Evolutionary conservation across 2,888 invertebrate genomes (phyloP).

Genomic region (Macrosiphum euphorbiae): DNA sequence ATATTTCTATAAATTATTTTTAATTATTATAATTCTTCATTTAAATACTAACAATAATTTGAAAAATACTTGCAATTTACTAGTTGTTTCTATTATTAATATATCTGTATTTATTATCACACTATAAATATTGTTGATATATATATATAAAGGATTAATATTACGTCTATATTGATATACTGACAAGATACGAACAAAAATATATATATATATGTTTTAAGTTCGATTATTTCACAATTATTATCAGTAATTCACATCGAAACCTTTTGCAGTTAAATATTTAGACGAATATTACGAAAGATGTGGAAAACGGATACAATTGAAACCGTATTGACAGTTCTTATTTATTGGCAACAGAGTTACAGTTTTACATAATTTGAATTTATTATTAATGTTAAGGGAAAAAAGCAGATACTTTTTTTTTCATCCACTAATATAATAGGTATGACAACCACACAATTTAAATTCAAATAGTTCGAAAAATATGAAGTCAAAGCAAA

Average conservation of each 20-base stretch:
- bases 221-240: background rate
- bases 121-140: background rate
- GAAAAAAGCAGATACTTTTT: background rate
- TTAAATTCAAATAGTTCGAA: background rate
- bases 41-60: background rate
- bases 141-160: background rate
- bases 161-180: background rate
- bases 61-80: background rate
- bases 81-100: background rate
- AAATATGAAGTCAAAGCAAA: background rate
- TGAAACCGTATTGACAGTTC: background rate
- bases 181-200: background rate
- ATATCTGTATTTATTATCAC: background rate
- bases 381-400: background rate
- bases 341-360: background rate
- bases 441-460: background rate
- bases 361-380: background rate
- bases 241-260: background rate
- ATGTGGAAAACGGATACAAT: background rate
- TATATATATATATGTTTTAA: too few species aligned
- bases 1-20: background rate
- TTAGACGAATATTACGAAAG: background rate
- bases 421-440: background rate
- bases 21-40: background rate
- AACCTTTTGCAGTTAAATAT: background rate